Base-by-base conservation (phyloP, 1,140 invertebrate species). In the Thereuonema tuberculata region DNA sequence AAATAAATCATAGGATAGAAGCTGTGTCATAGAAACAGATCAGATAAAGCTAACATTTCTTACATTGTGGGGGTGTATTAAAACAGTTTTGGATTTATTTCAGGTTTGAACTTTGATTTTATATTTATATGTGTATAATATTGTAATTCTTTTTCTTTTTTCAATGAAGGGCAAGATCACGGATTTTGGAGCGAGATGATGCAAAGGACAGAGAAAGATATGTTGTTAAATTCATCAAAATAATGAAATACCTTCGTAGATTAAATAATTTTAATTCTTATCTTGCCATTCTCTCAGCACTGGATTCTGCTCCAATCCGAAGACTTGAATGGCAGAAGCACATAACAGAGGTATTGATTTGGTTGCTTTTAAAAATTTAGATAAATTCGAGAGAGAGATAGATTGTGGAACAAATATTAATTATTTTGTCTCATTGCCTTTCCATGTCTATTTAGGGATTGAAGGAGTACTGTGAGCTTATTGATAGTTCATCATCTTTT, bases 251-350 rank as follows among this genome's bases (percentile, higher is more conserved):
- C 69, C 76, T 99, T 60, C 79, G 94, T 61, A 96, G 96, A 72
- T 86, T 98, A 70, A 96, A 94, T 72, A 99, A 99, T 75, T 99
- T 97, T 71, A 98, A 99, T 77, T 98, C 93, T 43, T 98, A 98
- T 77, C 76, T 99, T 63, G 95, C 95, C 2, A 77, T 99, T 61
- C 76, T 99, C 26, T 96, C 93, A 12, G 96, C 96, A 23, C 76
- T 99, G 54, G 93, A 98, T 75, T 98, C 93, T 29, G 93, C 93
- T 5, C 95, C 96, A 2, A 87, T 99, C 59, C 79, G 90, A 61
- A 76, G 95, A 65, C 78, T 98, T 52, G 94, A 98, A 71, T 98
- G 94, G 93, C 76, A 75, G 57, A 88, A 91, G 70, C 89, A 88
- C 66, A 89, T 96, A 60, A 86, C 85, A 15, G 94, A 98, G 63